Percentiles rank a stretch among this genome's conserved stretches.
phyloP scores from a whole-genome alignment of 2,797 vertebrate genomes.

The Gymnocypris eckloni region DNA sequence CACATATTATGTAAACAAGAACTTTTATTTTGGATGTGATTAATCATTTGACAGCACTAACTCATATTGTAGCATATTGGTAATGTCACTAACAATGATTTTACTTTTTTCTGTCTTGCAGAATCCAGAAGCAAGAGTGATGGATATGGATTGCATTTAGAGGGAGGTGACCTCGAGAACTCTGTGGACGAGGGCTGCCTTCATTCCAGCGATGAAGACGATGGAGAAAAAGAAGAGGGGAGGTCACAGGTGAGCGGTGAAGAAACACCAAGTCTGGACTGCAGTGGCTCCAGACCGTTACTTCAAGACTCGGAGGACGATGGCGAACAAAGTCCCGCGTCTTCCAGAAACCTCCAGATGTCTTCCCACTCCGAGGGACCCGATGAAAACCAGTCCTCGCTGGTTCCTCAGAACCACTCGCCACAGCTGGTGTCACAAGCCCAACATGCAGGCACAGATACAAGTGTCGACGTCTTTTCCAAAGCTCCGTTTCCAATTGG shows the following conservation, averaged over 20 bases:
- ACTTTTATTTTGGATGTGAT: too few species aligned
- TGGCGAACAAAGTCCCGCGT: slow-evolving; percentile 73
- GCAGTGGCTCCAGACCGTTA: slow-evolving; percentile 91
- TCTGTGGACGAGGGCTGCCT: slow-evolving; percentile 75
- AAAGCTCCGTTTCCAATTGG: slow-evolving; percentile 85
- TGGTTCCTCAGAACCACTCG: slow-evolving; percentile 63
- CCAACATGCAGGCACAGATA: slow-evolving; percentile 16
- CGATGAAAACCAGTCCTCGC: slow-evolving; percentile 45
- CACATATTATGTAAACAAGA: too few species aligned
- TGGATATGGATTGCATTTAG: slow-evolving; percentile 71
- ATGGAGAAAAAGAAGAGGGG: slow-evolving; percentile 72
- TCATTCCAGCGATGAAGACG: slow-evolving; percentile 94
- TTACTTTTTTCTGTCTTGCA: slow-evolving; percentile 66
- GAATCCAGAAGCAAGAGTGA: slow-evolving; percentile 72
- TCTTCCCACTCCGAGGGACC: slow-evolving; percentile 54
- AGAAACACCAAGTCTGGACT: slow-evolving; percentile 81
- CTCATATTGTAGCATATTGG: neutral
- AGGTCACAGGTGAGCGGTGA: slow-evolving; percentile 77
- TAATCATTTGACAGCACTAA: too few species aligned
- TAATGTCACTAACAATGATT: slow-evolving; percentile 1
- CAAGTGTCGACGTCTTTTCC: slow-evolving; percentile 83
- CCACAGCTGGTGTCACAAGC: slow-evolving; percentile 51
- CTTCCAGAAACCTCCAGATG: slow-evolving; percentile 50
- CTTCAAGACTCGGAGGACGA: slow-evolving; percentile 95
- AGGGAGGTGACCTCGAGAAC: slow-evolving; percentile 61